phyloP scores from a whole-genome alignment of 2,113 vertebrate genomes.

The Tringa solitaria region DNA sequence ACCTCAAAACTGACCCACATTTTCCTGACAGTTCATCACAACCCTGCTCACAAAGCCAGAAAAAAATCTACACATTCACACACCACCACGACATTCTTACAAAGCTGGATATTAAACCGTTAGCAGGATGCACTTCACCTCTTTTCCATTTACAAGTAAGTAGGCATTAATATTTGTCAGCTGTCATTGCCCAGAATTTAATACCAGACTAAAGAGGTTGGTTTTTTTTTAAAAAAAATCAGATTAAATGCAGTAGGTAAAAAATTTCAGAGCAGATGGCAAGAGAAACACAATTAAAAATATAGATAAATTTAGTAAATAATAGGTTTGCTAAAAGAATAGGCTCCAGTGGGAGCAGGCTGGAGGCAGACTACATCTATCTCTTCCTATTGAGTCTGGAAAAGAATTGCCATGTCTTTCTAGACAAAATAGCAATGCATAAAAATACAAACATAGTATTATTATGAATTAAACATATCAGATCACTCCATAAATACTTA shows the following conservation, averaged over 20 bases:
- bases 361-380: not conserved
- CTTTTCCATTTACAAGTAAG: not conserved
- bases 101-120: not conserved
- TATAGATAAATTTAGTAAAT: not conserved
- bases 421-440: not conserved
- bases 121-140: not conserved
- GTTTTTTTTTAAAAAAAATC: not conserved
- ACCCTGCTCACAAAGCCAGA: not conserved
- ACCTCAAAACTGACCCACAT: not conserved
- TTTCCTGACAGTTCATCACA: not conserved
- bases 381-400: not conserved
- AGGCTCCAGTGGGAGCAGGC: not conserved
- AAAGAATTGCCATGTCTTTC: not conserved
- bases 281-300: constrained; percentile 15
- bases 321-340: not conserved
- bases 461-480: not conserved
- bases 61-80: not conserved
- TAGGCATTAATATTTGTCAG: not conserved
- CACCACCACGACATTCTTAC: not conserved
- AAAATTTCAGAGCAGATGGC: constrained; percentile 1
- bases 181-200: not conserved
- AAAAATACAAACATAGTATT: not conserved
- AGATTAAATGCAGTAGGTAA: not conserved
- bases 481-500: not conserved
- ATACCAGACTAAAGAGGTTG: not conserved